Base-by-base conservation (phyloP, 2,797 vertebrate genomes). In the Lemur catta region DNA sequence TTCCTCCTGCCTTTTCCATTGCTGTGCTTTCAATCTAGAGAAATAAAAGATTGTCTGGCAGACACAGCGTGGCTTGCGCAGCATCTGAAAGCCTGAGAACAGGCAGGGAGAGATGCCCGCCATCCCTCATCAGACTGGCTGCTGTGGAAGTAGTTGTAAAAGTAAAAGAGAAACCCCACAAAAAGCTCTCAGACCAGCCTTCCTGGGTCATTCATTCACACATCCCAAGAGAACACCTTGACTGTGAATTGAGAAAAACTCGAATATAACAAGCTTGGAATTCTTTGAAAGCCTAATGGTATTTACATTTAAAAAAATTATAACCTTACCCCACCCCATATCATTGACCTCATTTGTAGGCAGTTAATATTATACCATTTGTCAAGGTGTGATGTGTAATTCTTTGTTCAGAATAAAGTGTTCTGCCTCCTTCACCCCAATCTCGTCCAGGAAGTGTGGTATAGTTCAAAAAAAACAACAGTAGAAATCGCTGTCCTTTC, bases 1-100 rank as follows among this genome's bases (percentile, higher is more conserved):
- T 91, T 38, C 55, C 1, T 94, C 86, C 48, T 76, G 13, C 30
- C 87, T 91, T 97, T 88, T 20, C 92, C 41, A 18, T 4, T 90
- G 74, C 41, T 94, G 15, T 67, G 74, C 15, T 97, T 96, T 80
- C 92, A 50, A 0, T 74, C 13, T 41, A 15, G 26, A 88, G 26
- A 20, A 50, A 80, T 43, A 95, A 67, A 35, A 75, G 82, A 22
- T 10, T 94, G 28, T 35, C 7, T 38, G 41, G 48, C 67, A 85
- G 90, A 82, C 55, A 13, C 22, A 55, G 24, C 8, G 22, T 6
- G 12, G 14, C 63, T 4, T 59, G 57, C 2, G 30, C 33, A 85
- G n/a, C 38, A 0, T 79, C 84, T 38, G 61, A 72, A 57, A 75
- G 50, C 61, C 84, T 88, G 55, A 93, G 87, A 69, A 0, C 52